Conservation (phyloP, 2,113 vertebrate genomes). For the Pluvialis apricaria region DNA sequence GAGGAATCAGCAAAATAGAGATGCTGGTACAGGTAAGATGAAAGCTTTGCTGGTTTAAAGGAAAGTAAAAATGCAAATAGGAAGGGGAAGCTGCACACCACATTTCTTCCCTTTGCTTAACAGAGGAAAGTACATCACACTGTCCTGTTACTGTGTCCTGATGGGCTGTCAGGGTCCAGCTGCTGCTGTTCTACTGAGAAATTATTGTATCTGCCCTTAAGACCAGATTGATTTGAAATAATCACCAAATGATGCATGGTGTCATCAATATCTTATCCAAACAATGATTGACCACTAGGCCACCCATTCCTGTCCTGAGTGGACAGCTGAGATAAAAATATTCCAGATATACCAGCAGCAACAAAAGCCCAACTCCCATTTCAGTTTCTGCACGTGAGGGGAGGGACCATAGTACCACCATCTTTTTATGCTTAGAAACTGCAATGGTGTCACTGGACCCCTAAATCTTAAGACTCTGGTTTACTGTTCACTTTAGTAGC, state of each 20-base stretch:
- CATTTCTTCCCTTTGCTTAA: not conserved
- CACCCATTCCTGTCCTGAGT: not conserved
- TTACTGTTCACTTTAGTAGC: not conserved
- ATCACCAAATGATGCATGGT: not conserved
- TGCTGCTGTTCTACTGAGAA: not conserved
- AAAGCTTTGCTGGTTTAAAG: not conserved
- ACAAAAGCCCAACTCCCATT: not conserved
- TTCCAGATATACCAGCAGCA: not conserved
- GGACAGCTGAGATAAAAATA: not conserved
- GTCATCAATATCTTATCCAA: not conserved
- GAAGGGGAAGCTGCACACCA: not conserved
- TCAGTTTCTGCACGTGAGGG: not conserved
- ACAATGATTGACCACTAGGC: not conserved
- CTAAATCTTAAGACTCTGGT: not conserved
- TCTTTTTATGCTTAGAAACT: not conserved
- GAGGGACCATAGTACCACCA: not conserved
- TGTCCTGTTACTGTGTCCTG: not conserved
- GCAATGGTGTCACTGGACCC: not conserved
- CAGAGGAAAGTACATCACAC: not conserved
- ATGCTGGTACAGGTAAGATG: not conserved
- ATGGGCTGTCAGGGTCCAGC: not conserved
- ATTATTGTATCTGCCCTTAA: not conserved
- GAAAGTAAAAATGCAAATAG: not conserved
- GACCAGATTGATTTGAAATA: conserved; percentile 1
- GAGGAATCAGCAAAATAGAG: not conserved